phyloP scores from a whole-genome alignment of 2,113 vertebrate species.

The Murina feae region DNA sequence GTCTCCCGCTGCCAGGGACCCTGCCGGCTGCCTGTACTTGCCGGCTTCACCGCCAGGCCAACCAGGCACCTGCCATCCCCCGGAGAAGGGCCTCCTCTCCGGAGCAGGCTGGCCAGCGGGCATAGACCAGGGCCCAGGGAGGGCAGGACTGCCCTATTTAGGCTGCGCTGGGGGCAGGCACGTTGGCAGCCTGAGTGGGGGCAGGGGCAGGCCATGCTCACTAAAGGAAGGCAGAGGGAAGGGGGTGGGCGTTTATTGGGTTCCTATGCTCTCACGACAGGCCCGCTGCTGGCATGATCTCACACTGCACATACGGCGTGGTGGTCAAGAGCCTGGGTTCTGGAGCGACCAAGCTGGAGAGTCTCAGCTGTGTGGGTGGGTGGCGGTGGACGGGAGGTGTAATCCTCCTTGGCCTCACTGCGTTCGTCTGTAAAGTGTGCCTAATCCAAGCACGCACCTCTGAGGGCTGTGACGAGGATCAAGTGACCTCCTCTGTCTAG shows the following conservation, averaged over 20 bases:
- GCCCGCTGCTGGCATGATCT: accelerated
- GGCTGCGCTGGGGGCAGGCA: not conserved
- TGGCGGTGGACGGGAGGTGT: not conserved
- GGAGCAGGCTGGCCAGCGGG: not conserved
- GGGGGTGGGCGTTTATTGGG: not conserved
- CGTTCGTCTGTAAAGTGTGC: not conserved
- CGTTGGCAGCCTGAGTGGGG: not conserved
- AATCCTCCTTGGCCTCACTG: not conserved
- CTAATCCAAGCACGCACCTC: too few relatives aligned
- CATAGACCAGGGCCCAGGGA: not conserved
- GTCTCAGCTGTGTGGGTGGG: not conserved
- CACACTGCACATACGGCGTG: accelerated
- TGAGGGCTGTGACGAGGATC: accelerated
- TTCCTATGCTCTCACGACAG: not conserved
- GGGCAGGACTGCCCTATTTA: not conserved
- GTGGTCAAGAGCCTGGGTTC: not conserved
- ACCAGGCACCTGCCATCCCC: accelerated
- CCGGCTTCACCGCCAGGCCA: accelerated
- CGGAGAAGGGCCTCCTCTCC: not conserved
- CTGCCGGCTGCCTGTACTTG: too few relatives aligned
- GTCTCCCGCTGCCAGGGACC: accelerated
- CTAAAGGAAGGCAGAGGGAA: not conserved
- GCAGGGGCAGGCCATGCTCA: not conserved
- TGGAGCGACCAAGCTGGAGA: accelerated
- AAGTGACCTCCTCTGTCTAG: accelerated